Conservation (phyloP, 2,797 vertebrate species). For the Karalla daura region DNA sequence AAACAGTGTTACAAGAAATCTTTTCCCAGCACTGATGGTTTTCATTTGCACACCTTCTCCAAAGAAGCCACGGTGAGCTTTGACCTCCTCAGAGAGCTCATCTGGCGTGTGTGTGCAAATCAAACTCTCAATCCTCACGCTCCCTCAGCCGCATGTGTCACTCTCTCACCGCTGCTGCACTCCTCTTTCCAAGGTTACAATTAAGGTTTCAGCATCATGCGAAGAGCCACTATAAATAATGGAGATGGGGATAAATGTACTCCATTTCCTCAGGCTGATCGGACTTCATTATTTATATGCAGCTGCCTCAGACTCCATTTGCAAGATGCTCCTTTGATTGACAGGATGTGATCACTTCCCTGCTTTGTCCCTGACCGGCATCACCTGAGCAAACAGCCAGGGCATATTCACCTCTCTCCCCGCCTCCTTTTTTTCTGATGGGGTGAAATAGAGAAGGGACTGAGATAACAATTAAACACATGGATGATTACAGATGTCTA, state of each 20-base stretch:
- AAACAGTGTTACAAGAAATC: too few species aligned
- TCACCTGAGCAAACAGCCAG: neutral
- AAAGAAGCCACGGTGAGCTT: neutral
- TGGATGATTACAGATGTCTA: neutral
- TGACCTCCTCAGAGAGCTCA: neutral
- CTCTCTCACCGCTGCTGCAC: neutral
- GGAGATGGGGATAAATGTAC: neutral
- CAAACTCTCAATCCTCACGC: neutral
- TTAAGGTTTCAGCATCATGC: neutral
- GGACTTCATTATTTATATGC: slow-evolving; percentile 31
- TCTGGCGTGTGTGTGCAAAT: neutral
- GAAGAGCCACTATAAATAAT: slow-evolving; percentile 39
- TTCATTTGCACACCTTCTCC: neutral
- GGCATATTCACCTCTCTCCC: neutral
- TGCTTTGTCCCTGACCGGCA: neutral
- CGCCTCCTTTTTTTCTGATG: neutral
- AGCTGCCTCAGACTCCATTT: neutral
- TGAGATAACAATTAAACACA: neutral
- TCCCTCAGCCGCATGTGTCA: neutral
- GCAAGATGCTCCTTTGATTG: slow-evolving; percentile 19
- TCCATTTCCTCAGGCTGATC: slow-evolving; percentile 15
- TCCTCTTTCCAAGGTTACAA: slow-evolving; percentile 2
- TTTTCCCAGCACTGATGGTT: too few species aligned
- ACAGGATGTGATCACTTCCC: slow-evolving; percentile 3
- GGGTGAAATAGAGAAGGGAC: neutral